A percentile compares a stretch with the other conserved stretches of the same genome.
These are phyloP conservation scores for Acronicta leporina DNA, from an alignment of 2,888 invertebrate species.

Conservation along the genomic window DNA sequence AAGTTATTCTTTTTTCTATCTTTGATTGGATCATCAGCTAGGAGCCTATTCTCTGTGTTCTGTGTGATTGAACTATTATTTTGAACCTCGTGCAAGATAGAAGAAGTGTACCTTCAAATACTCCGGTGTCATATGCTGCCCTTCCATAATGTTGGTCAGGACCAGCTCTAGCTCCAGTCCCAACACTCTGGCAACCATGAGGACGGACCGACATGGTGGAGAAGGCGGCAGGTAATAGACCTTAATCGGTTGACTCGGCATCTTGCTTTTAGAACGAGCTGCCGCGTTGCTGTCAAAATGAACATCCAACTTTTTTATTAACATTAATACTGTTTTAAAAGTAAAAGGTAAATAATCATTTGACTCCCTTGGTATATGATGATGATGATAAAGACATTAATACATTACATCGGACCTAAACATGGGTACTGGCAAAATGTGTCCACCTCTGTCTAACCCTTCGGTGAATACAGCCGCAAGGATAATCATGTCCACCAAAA, in stretches of 20 bases:
- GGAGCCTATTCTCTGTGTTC: no score
- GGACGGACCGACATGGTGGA: constrained; percentile 90
- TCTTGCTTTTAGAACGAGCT: constrained; percentile 79
- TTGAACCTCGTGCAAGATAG: background rate
- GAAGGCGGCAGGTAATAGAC: constrained; percentile 90
- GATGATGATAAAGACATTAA: no score
- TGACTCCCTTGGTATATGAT: no score
- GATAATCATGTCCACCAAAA: no score
- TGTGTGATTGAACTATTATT: no score
- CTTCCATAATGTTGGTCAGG: constrained; percentile 87
- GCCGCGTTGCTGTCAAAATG: constrained; percentile 77
- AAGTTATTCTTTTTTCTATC: no score
- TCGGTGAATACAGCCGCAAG: no score
- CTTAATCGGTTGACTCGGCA: constrained; percentile 86
- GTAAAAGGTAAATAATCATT: no score
- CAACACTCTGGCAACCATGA: constrained; percentile 90
- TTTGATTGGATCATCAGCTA: no score
- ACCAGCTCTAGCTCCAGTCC: constrained; percentile 91
- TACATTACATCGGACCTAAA: no score
- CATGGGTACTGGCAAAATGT: no score
- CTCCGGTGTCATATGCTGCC: constrained; percentile 90
- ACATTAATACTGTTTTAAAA: background rate
- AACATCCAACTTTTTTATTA: constrained; percentile 12
- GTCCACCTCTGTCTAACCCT: no score
- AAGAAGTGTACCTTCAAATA: constrained; percentile 88